A percentile compares a stretch with the other conserved stretches of the same genome.
Evolutionary conservation across 2,888 invertebrate species (phyloP).

Genomic region (Chloroclystis v-ata): DNA sequence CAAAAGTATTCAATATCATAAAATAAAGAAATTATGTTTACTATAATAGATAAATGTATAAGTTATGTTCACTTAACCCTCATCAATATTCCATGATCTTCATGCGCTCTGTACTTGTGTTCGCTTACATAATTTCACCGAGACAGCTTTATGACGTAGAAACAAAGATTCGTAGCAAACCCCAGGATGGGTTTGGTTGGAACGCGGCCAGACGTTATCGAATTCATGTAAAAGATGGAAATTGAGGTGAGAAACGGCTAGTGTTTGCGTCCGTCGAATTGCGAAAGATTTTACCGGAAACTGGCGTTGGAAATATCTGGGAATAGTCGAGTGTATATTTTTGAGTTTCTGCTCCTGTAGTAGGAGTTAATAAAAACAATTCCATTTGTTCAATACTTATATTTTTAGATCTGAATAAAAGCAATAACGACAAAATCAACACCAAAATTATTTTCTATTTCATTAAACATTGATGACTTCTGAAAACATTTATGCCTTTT

Average conservation of each 20-base stretch:
- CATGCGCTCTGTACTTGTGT: not conserved
- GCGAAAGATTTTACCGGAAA: not conserved
- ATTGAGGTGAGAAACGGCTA: slow-evolving; percentile 51
- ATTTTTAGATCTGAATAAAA: not conserved
- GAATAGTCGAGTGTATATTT: not conserved
- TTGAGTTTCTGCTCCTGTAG: not conserved
- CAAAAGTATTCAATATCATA: no score
- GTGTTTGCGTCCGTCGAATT: slow-evolving; percentile 16
- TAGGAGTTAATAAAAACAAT: not conserved
- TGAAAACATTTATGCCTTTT: no score
- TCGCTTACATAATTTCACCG: slow-evolving; percentile 21
- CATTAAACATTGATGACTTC: no score
- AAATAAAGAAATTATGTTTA: no score
- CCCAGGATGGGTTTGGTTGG: slow-evolving; percentile 41
- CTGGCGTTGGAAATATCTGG: not conserved
- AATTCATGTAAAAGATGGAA: slow-evolving; percentile 65
- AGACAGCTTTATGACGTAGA: slow-evolving; percentile 27
- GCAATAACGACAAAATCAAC: no score
- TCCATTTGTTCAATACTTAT: not conserved
- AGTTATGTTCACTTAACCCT: not conserved
- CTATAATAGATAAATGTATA: not conserved
- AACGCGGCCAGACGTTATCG: slow-evolving; percentile 60
- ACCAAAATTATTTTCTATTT: no score
- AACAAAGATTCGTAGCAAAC: slow-evolving; percentile 32
- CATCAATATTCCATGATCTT: slow-evolving; percentile 1